These are phyloP conservation scores for Xiphorhynchus elegans DNA, from an alignment of 2,113 vertebrate genomes.

Conservation along the genomic window DNA sequence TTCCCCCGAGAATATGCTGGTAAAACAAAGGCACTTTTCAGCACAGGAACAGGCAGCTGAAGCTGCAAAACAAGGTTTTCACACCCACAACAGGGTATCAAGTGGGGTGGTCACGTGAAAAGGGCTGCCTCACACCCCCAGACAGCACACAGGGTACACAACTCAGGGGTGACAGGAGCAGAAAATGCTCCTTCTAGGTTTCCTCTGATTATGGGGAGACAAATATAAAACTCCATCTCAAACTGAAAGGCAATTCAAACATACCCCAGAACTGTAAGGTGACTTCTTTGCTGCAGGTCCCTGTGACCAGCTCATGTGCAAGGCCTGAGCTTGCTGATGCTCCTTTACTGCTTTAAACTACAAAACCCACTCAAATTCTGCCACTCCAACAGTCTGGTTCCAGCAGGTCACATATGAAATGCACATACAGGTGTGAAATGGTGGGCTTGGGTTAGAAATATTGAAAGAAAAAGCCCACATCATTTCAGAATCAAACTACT, in stretches of 20 bases:
- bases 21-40: conserved; percentile 47
- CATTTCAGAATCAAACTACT: neutral
- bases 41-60: neutral
- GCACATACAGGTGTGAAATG: neutral
- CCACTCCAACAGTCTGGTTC: neutral
- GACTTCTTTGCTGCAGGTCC: neutral
- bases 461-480: neutral
- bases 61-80: conserved; percentile 9
- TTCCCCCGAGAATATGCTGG: neutral
- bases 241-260: conserved; percentile 52
- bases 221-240: conserved; percentile 30
- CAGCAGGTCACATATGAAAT: neutral
- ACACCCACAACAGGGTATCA: neutral
- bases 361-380: neutral
- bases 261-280: conserved; percentile 29
- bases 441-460: neutral
- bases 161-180: conserved; percentile 34
- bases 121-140: neutral
- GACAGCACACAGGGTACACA: neutral
- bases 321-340: neutral
- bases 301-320: neutral
- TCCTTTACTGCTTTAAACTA: neutral
- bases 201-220: conserved; percentile 36
- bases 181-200: conserved; percentile 39
- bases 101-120: conserved; percentile 3